phyloP scores from a whole-genome alignment of 2,797 vertebrate genomes.

The Alectoris magna region DNA sequence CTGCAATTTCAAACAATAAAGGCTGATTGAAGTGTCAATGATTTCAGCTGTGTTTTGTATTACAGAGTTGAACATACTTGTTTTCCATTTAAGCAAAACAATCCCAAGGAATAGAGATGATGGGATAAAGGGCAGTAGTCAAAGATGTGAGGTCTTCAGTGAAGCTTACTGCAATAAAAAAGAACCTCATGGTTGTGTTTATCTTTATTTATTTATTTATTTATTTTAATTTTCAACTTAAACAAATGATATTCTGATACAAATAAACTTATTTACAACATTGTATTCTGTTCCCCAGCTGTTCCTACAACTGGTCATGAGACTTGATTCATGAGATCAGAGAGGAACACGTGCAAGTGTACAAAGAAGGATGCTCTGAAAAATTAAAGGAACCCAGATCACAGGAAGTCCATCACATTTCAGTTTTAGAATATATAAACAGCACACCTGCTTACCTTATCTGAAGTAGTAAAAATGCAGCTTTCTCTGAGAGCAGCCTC shows the following conservation, averaged over 20 bases:
- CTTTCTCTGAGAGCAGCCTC: not conserved
- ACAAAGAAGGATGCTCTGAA: slow-evolving; percentile 12
- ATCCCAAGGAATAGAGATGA: slow-evolving; percentile 24
- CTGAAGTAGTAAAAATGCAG: not conserved
- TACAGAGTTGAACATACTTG: slow-evolving; percentile 64
- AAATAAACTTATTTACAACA: not conserved
- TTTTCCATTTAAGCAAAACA: slow-evolving; percentile 69
- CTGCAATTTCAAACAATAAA: slow-evolving; percentile 69
- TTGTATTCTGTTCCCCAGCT: not conserved
- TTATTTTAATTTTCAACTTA: not conserved
- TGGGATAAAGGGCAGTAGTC: not conserved
- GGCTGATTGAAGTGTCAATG: slow-evolving; percentile 74
- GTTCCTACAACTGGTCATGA: not conserved
- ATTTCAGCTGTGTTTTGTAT: slow-evolving; percentile 72
- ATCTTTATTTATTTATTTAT: not conserved
- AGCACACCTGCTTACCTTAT: not conserved
- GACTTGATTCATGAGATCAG: not conserved
- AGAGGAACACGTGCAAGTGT: not conserved
- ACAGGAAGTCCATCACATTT: slow-evolving; percentile 48
- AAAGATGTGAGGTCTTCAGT: not conserved
- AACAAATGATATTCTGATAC: not conserved
- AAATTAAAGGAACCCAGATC: slow-evolving; percentile 10
- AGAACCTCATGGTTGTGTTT: not conserved
- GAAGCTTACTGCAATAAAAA: not conserved
- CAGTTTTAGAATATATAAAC: slow-evolving; percentile 21